Evolutionary conservation across 1,140 invertebrate species (phyloP), one percentile per base, ranked within the genome.

Genomic region (Magallana angulata): DNA sequence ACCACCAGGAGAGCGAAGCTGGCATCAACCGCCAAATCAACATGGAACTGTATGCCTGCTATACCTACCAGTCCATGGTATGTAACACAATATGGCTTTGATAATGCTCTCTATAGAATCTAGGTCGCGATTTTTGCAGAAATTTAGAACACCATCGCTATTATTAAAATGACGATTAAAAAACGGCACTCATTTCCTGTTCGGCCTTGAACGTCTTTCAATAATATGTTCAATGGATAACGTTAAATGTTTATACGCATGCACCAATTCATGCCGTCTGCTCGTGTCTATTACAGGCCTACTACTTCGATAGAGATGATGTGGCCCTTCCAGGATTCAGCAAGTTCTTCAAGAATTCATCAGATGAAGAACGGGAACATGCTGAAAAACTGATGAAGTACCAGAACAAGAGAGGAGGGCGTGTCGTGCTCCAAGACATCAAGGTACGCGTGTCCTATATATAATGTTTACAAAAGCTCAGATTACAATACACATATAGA

Each of bases 11-110:
- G 87, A 97, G 96, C 91, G 98, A 98, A 95, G 96, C 96, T 36
- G 93, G 91, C 56, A 96, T 98, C 62, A 98, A 98, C 94, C 96
- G 97, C 88, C 98, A 98, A 95, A 98, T 98, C 91, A 98, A 98
- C 94, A 95, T 98, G 96, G 98, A 98, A 94, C 93, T 98, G 5
- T 96, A 97, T 90, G 97, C 98, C 9, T 97, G 96, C 94, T 98
- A 98, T 94, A 96, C 96, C 59, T 98, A 98, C 94, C 94, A 97
- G 93, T 97, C 97, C 36, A 97, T 98, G 97, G 97, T 98, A 95
- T 92, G 93, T 90, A 48, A 48, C 36, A 48, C 36, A 48, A 48
- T 48, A 48, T 48, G 36, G 36, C 36, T 48, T 48, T 48, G 36
- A 48, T 48, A 48, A 48, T 5, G 36, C 2, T 48, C 36, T 48